phyloP scores from a whole-genome alignment of 1,140 invertebrate genomes.

The Schlechtendalia chinensis region DNA sequence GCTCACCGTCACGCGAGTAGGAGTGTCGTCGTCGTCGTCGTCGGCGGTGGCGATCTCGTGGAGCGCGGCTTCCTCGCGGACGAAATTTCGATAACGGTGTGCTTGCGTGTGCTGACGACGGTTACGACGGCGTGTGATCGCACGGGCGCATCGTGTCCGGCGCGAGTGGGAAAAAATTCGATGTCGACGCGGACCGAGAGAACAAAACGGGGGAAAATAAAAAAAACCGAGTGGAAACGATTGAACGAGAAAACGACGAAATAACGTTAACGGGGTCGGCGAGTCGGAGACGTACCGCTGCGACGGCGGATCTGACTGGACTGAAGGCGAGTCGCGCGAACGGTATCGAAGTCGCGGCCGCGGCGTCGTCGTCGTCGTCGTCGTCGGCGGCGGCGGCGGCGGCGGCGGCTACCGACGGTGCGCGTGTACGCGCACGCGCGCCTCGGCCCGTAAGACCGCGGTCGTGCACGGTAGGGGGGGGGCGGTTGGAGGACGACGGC shows the following conservation, averaged over 20 bases:
- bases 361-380: background rate
- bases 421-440: background rate
- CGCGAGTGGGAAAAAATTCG: too few relatives aligned
- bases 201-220: background rate
- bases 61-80: too few relatives aligned
- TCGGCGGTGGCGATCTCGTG: too few relatives aligned
- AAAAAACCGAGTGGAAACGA: background rate
- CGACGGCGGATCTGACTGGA: conserved; percentile 4
- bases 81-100: too few relatives aligned
- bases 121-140: too few relatives aligned
- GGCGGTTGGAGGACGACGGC: background rate
- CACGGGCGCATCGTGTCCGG: too few relatives aligned
- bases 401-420: background rate
- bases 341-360: background rate
- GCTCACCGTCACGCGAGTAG: too few relatives aligned
- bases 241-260: background rate
- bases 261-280: too few relatives aligned
- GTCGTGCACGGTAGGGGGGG: background rate
- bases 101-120: too few relatives aligned
- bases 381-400: background rate
- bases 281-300: too few relatives aligned
- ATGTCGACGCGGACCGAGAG: background rate
- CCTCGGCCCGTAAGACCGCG: too few relatives aligned
- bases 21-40: too few relatives aligned
- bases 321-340: background rate